These are phyloP conservation scores for Premnoplex brunnescens DNA, from an alignment of 2,797 vertebrate species.

Conservation along the genomic window DNA sequence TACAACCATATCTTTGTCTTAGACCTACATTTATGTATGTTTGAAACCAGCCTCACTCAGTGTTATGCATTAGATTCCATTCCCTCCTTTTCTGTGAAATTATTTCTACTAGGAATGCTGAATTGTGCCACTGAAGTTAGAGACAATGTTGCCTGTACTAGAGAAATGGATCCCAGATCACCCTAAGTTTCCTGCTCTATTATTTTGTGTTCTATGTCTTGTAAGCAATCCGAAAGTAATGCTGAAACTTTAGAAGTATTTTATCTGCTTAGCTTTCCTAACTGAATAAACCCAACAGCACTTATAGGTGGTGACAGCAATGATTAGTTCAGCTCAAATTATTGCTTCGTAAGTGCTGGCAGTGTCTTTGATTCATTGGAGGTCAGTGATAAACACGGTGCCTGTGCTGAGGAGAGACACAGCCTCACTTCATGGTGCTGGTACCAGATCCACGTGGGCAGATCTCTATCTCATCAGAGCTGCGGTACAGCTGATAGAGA, in stretches of 20 bases:
- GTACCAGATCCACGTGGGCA: background rate
- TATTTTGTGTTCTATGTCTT: background rate
- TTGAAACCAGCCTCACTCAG: background rate
- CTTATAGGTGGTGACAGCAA: background rate
- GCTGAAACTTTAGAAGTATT: background rate
- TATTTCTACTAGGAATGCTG: background rate
- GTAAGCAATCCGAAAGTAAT: background rate
- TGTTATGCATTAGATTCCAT: background rate
- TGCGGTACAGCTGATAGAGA: background rate
- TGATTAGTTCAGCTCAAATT: background rate
- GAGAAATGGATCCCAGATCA: background rate
- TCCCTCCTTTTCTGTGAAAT: background rate
- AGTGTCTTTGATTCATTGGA: background rate
- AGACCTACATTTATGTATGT: background rate
- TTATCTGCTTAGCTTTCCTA: background rate
- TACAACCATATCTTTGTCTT: background rate
- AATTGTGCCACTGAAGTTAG: background rate
- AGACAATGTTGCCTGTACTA: background rate
- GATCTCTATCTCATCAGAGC: background rate
- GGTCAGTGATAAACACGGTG: background rate
- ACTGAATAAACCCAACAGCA: background rate
- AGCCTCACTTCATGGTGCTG: background rate
- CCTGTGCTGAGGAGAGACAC: background rate
- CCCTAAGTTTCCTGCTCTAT: background rate
- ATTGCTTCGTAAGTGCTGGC: background rate